Base-by-base conservation (phyloP, 2,888 invertebrate genomes). In the Camptogramma bilineatum region DNA sequence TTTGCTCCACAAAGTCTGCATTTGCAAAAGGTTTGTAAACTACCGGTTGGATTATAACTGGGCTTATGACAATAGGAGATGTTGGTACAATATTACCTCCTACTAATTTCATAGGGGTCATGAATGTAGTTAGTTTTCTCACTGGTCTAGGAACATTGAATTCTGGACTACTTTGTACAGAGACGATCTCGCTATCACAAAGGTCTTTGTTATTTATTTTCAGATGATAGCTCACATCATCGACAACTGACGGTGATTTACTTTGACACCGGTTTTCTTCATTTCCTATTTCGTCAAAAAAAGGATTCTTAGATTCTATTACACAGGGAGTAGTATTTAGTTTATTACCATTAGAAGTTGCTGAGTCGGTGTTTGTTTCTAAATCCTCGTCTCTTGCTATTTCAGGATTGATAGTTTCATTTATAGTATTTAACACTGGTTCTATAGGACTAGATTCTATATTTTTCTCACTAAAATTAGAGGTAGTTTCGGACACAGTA, bases 201-300 rank as follows among this genome's bases (percentile, higher is more conserved):
- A 85, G 73, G 72, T 90, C 89, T 72, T 77, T 84, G 13, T 87
- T 89, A 64, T 88, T 90, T 73, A 92, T 91, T 84, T 87, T 92
- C 60, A 93, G 82, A 76, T 85, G 90, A 71, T 93, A 91, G 75
- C 88, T 90, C 9, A 92, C 88, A 68, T 87, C 83, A 66, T 87
- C 85, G 52, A 80, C 79, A 50, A 73, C 67, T 39, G 75, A 64
- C 39, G 78, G 76, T 52, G 68, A 60, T 60, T 64, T 73, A 34
- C 50, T 61, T 55, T 64, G 53, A 56, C 3, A 24, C 16, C 46
- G 50, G 21, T 71, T 66, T 18, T 62, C 24, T 51, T 47, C 52
- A 31, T 73, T 69, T 60, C 50, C 58, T 4, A 62, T 61, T 47
- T 62, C 46, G 53, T 71, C 67, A 44, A 69, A 60, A 55, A 79